Base-by-base conservation (phyloP, 2,113 vertebrate species). In the Tapirus terrestris region DNA sequence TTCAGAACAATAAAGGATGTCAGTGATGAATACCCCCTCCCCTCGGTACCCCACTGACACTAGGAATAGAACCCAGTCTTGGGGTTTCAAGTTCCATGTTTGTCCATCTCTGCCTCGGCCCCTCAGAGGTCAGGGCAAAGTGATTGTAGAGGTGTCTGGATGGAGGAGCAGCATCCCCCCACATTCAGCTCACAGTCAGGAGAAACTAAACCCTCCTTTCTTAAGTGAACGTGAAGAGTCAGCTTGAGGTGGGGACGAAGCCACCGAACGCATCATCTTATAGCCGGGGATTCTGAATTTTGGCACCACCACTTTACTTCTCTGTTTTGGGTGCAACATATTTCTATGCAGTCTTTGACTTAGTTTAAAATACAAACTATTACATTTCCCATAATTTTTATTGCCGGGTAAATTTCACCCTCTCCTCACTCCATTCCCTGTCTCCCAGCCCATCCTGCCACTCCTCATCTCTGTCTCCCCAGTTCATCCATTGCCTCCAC, bases 61-160 rank as follows among this genome's bases (percentile, higher is more conserved):
- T 77, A 80, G 51, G 84, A 67, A 27, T 1, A n/a, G n/a, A 31
- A 21, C 5, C 29, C 13, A 6, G 43, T 1, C 36, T 65, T 58
- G n/a, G 33, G 45, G 45, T 17, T 67, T 87, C 33, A 14, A 36
- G 9, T 13, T 60, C 14, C 8, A 27, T 8, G 79, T 48, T 33
- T 11, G 5, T 18, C 29, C 27, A 17, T 51, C 51, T 11, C 25
- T 1, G 14, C 7, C 56, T 9, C 0, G 1, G 72, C 18, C 31
- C 27, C 14, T 72, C 2, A 53, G 76, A 45, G 43, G 58, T 18
- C 29, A 68, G 36, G 70, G 17, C 23, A 23, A 21, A 39, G 79
- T 25, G 85, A 77, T 16, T 58, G 51, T 9, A 43, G 53, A 67
- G 0, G 17, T 9, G 20, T 29, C 63, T 56, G n/a, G 53, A 87